These are phyloP conservation scores for Taeniopygia guttata DNA, from an alignment of 2,797 vertebrate genomes.

Conservation along the genomic window DNA sequence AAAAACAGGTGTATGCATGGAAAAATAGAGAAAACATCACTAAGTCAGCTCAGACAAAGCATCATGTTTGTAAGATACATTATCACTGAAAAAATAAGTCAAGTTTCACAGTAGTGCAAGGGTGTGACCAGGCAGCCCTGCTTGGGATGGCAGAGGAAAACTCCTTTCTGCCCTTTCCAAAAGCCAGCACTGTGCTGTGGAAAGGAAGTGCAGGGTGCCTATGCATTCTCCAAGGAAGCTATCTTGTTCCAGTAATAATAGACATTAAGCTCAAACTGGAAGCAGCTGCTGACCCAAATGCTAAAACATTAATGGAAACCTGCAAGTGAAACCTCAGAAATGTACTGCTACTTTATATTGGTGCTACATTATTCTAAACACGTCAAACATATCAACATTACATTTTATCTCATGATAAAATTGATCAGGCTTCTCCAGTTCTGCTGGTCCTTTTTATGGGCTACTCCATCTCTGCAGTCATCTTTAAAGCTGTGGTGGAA, in stretches of 20 bases:
- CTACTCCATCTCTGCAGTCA: background rate
- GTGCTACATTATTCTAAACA: background rate
- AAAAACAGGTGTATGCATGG: background rate
- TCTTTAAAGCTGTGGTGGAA: background rate
- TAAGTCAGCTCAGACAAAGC: background rate
- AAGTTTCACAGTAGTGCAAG: background rate
- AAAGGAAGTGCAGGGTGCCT: background rate
- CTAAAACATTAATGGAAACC: background rate
- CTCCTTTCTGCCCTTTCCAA: background rate
- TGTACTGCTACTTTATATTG: background rate
- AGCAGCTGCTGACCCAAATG: background rate
- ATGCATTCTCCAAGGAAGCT: background rate
- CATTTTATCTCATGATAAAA: background rate
- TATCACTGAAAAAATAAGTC: background rate
- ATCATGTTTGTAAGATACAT: accelerated
- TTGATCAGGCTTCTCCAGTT: background rate
- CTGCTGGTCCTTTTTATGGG: background rate
- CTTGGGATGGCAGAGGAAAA: background rate
- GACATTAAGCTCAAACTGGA: background rate
- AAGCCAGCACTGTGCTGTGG: background rate
- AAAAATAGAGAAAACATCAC: background rate
- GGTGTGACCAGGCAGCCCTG: background rate
- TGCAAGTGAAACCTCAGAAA: background rate
- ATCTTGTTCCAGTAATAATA: background rate
- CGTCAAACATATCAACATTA: background rate